Evolutionary conservation across 2,113 vertebrate species (phyloP), one percentile per base, ranked within the genome.

Genomic region (Trichomycterus rosablanca): DNA sequence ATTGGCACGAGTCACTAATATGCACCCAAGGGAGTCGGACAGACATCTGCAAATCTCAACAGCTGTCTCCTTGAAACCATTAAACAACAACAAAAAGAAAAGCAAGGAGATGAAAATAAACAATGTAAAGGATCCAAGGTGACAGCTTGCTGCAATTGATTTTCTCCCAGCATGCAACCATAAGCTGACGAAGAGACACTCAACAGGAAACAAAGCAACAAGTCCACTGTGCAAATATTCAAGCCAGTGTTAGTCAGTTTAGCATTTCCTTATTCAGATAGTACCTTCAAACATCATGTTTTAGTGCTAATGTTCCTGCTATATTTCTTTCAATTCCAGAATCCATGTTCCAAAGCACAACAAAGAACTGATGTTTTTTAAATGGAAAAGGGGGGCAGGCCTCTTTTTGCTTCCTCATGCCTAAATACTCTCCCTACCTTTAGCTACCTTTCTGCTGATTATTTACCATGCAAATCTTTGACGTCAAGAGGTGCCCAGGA

Each of bases 31-130:
- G 12, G 37, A 5, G 14, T 40, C 37, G 15, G 37, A 40, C 37
- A n/a, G 15, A 40, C 37, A 40, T 40, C 37, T 40, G 37, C 37
- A 40, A 40, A 11, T n/a, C 37, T 40, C n/a, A 40, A 40, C 37
- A 40, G 37, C 37, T 40, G 37, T 40, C 37, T n/a, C 37, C 37
- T 40, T n/a, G 37, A n/a, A 40, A 40, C 14, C 37, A 40, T 14
- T 40, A 40, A 40, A 40, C 37, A 40, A 40, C 14, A 40, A 40
- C 12, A 40, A 40, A n/a, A 35, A n/a, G 34, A 12, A n/a, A n/a
- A 40, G 37, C 37, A 40, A 40, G 14, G 37, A 40, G 15, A 14
- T 40, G 37, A 40, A 40, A 40, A 40, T 40, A 40, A 40, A 40
- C 37, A 40, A n/a, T n/a, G 14, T 40, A 40, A n/a, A 14, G 15